Conservation (phyloP, 1,140 invertebrate species). For the Cydia splendana region DNA sequence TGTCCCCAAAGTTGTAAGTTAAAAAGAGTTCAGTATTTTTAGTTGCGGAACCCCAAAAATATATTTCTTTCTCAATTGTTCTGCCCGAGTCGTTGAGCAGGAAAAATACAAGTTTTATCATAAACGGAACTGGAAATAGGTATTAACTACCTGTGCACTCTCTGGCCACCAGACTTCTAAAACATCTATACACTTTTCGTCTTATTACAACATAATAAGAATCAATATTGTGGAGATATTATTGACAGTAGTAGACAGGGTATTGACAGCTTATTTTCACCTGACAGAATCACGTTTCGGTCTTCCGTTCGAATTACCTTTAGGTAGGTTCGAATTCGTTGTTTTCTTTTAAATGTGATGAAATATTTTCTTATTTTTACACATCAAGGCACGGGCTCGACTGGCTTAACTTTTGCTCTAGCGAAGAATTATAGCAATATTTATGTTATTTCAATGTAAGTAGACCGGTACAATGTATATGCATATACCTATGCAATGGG, state of each 20-base stretch:
- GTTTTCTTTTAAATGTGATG: background rate
- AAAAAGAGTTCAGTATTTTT: background rate
- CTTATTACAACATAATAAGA: background rate
- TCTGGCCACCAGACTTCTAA: background rate
- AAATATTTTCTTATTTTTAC: background rate
- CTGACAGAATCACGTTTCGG: background rate
- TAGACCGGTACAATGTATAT: too few relatives aligned
- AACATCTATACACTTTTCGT: background rate
- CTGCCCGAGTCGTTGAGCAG: slow-evolving; percentile 22
- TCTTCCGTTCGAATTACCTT: background rate
- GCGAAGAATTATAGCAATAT: too few relatives aligned
- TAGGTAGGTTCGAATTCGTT: background rate
- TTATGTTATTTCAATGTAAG: too few relatives aligned
- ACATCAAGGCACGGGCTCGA: background rate
- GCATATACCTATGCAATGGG: too few relatives aligned
- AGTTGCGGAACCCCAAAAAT: background rate
- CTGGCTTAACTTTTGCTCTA: background rate
- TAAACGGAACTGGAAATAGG: slow-evolving; percentile 10
- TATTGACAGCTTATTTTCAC: slow-evolving; percentile 26
- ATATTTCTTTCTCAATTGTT: slow-evolving; percentile 29
- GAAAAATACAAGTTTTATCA: slow-evolving; percentile 32
- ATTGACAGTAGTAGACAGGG: background rate
- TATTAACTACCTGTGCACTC: slow-evolving; percentile 18
- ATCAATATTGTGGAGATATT: background rate
- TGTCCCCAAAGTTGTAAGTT: too few relatives aligned